phyloP scores from a whole-genome alignment of 1,140 invertebrate genomes.

The Archivesica marissinica region DNA sequence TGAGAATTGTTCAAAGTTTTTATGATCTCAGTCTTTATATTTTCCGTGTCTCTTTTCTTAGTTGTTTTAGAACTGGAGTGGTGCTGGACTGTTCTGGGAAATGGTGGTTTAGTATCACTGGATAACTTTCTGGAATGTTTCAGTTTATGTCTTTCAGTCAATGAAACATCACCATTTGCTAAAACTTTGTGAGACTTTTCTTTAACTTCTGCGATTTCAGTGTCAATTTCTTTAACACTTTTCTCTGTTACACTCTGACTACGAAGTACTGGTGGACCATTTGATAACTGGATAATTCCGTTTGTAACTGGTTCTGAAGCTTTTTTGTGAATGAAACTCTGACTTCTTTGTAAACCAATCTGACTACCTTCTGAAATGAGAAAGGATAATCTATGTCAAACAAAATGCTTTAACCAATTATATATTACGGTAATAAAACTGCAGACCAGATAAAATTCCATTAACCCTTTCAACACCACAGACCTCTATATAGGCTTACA shows the following conservation, averaged over 20 bases:
- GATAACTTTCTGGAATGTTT: not conserved
- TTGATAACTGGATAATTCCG: not conserved
- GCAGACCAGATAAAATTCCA: not conserved
- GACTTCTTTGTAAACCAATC: constrained; percentile 44
- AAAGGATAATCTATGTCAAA: not conserved
- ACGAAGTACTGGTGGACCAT: not conserved
- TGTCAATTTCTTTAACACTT: not conserved
- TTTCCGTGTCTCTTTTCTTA: not conserved
- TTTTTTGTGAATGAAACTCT: constrained; percentile 49
- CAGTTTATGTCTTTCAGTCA: not conserved
- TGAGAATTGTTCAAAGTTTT: not conserved
- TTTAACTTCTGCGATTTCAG: not conserved
- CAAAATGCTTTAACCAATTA: not conserved
- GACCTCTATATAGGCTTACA: no score
- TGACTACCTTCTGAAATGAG: constrained; percentile 45
- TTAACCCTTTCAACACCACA: no score
- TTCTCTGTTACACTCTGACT: constrained; percentile 58
- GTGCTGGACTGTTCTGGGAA: constrained; percentile 26
- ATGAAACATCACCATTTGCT: not conserved
- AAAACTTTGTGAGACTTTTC: not conserved
- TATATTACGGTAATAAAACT: not conserved
- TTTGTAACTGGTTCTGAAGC: constrained; percentile 44
- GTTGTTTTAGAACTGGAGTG: not conserved
- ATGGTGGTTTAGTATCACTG: not conserved
- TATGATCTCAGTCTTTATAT: not conserved